Conservation (phyloP, 2,888 invertebrate genomes). For the Maniola hyperantus region DNA sequence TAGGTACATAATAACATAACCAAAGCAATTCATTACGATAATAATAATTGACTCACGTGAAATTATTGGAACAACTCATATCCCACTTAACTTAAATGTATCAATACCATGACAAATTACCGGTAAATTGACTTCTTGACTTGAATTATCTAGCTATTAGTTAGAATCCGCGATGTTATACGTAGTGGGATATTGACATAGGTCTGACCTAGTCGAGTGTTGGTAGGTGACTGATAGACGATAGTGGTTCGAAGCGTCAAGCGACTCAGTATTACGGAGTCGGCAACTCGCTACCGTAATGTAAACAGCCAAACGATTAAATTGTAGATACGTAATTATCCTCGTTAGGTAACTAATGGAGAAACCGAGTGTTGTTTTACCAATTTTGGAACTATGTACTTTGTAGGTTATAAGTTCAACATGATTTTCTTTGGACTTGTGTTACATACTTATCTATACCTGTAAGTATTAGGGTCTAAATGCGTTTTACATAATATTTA, state of each 20-base stretch:
- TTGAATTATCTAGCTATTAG: neutral
- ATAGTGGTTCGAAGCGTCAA: neutral
- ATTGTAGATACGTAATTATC: constrained; percentile 26
- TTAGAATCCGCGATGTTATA: constrained; percentile 4
- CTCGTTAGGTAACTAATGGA: constrained; percentile 22
- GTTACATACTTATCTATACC: neutral
- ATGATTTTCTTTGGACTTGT: neutral
- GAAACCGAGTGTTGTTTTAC: constrained; percentile 13
- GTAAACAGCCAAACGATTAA: constrained; percentile 30
- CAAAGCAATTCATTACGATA: constrained; percentile 12
- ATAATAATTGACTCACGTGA: constrained; percentile 13
- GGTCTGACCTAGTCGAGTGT: neutral
- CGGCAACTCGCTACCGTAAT: neutral
- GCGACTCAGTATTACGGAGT: neutral
- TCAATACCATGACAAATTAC: neutral
- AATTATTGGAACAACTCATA: neutral
- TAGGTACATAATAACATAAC: neutral
- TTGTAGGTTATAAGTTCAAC: neutral
- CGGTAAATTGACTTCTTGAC: neutral
- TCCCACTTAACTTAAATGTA: neutral
- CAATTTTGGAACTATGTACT: constrained; percentile 14
- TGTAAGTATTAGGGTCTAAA: too few species aligned
- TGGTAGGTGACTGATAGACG: constrained; percentile 4
- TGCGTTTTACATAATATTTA: too few species aligned
- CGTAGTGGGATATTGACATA: neutral